phyloP scores from a whole-genome alignment of 64 coral and sea anemone genomes.

The Dendrophyllia cribrosa region DNA sequence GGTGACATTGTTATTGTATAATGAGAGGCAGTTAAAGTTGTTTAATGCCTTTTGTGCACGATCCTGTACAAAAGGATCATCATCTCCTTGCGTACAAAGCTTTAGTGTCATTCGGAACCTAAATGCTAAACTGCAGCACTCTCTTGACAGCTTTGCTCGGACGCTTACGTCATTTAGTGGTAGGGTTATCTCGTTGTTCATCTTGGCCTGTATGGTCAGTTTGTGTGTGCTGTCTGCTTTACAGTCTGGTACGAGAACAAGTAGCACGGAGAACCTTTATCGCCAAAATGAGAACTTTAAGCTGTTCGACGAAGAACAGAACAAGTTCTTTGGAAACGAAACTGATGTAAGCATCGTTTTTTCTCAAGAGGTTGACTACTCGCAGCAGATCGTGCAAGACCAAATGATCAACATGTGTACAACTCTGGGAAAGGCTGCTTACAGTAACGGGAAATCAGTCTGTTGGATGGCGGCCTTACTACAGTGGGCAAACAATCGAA shows the following conservation, averaged over 20 bases:
- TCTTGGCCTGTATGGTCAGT: not conserved
- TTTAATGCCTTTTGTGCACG: not conserved
- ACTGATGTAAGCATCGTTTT: conserved; percentile 4
- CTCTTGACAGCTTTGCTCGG: not conserved
- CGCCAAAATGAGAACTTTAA: not conserved
- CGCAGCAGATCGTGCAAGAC: not conserved
- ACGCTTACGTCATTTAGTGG: not conserved
- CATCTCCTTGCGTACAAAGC: no score
- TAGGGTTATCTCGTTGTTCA: not conserved
- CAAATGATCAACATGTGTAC: not conserved
- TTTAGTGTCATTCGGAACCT: no score
- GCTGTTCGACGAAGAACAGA: not conserved
- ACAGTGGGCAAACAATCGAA: not conserved
- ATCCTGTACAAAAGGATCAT: not conserved
- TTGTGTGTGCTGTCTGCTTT: not conserved
- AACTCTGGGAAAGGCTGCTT: not conserved
- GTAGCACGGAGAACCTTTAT: not conserved
- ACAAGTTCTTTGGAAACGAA: not conserved
- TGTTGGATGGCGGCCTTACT: conserved; percentile 19
- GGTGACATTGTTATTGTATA: not conserved
- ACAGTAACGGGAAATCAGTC: not conserved
- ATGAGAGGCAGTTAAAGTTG: not conserved
- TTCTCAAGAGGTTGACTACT: not conserved
- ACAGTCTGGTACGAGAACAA: not conserved
- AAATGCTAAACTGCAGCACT: no score